Percentiles rank a stretch among this genome's conserved stretches.
Evolutionary conservation across 2,113 vertebrate genomes (phyloP).

Genomic region (Urocolius indicus): DNA sequence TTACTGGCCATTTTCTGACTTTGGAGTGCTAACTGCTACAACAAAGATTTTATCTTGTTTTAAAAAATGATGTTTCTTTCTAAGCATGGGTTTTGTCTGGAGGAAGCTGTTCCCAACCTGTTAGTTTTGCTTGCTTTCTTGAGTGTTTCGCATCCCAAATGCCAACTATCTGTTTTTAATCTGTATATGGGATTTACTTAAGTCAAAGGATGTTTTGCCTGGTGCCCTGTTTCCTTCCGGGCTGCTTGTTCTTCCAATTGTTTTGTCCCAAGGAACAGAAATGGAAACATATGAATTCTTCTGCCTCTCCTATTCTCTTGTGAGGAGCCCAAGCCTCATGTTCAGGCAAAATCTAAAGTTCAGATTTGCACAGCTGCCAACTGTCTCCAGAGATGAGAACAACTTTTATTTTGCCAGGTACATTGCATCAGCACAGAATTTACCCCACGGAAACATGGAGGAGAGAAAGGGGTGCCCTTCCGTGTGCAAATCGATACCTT

Average conservation of each 20-base stretch:
- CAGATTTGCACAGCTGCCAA: background rate
- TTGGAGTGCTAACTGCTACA: background rate
- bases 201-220: background rate
- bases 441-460: conserved; percentile 93
- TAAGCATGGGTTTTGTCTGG: background rate
- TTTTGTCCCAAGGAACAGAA: background rate
- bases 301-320: background rate
- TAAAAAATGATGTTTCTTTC: background rate
- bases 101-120: background rate
- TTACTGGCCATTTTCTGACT: background rate
- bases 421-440: conserved; percentile 98
- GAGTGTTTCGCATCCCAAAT: background rate
- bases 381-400: conserved; percentile 27
- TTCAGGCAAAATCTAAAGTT: background rate
- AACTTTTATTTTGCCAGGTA: conserved; percentile 79
- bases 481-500: conserved; percentile 94
- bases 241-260: background rate
- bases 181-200: background rate
- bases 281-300: background rate
- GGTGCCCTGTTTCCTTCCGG: background rate
- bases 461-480: conserved; percentile 95
- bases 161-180: background rate
- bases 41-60: background rate
- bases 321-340: background rate
- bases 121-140: background rate